Evolutionary conservation across 2,113 vertebrate species (phyloP).

Genomic region (Crotalus viridis): DNA sequence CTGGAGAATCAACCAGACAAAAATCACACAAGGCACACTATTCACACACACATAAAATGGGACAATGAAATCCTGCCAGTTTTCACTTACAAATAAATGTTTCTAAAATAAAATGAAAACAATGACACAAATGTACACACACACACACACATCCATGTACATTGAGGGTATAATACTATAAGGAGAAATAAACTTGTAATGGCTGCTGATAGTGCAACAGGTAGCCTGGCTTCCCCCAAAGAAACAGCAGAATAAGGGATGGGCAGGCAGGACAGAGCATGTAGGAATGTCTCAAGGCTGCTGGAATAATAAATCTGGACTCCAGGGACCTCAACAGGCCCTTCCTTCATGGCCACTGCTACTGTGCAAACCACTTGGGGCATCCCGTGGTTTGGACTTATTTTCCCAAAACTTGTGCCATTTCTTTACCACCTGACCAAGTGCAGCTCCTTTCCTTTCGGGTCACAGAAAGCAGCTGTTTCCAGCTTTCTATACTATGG

Average conservation of each 20-base stretch:
- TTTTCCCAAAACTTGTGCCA: not conserved
- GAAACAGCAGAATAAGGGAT: not conserved
- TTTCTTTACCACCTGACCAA: not conserved
- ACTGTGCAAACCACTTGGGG: not conserved
- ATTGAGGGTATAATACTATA: not conserved
- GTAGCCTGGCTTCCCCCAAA: not conserved
- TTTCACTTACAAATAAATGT: not conserved
- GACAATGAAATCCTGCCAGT: not conserved
- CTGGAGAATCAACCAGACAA: conserved; percentile 66
- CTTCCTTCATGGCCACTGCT: not conserved
- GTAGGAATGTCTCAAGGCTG: not conserved
- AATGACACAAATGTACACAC: not conserved
- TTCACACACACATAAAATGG: conserved; percentile 49
- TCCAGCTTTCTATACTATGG: not conserved
- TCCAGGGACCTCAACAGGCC: not conserved
- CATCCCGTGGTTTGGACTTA: too few species aligned
- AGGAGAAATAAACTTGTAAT: not conserved
- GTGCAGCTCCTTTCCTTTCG: not conserved
- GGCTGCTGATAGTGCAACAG: not conserved
- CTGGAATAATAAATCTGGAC: not conserved
- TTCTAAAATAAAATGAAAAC: not conserved
- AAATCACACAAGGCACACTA: conserved; percentile 55
- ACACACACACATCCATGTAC: not conserved
- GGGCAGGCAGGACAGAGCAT: not conserved
- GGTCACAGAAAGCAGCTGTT: not conserved